These are phyloP conservation scores for Bothrops jararaca DNA, from an alignment of 2,113 vertebrate genomes.

Conservation along the genomic window DNA sequence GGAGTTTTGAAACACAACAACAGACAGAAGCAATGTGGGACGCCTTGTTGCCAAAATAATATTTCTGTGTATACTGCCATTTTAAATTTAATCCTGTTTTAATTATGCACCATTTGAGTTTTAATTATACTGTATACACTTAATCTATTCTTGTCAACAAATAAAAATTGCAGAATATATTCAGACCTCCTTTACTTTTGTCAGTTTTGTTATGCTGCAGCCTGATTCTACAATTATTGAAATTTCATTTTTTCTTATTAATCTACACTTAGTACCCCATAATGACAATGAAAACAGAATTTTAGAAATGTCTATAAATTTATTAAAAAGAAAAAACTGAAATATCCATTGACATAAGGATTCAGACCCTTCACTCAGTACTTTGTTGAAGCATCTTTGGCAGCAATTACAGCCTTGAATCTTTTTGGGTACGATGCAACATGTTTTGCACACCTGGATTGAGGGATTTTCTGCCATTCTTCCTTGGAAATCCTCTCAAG, in stretches of 20 bases:
- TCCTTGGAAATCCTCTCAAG: neutral
- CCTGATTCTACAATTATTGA: neutral
- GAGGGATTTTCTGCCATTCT: neutral
- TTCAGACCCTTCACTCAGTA: neutral
- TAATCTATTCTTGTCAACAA: neutral
- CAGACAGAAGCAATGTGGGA: slow-evolving; percentile 89
- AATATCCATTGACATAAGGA: neutral
- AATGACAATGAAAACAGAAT: neutral
- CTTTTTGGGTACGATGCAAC: neutral
- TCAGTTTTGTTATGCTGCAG: neutral
- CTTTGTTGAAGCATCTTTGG: neutral
- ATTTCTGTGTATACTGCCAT: neutral
- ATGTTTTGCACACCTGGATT: neutral
- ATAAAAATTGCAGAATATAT: neutral
- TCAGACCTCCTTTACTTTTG: neutral
- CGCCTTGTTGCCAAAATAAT: slow-evolving; percentile 71
- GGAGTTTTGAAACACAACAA: slow-evolving; percentile 67
- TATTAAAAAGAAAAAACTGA: neutral
- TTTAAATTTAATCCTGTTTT: neutral
- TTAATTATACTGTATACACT: neutral
- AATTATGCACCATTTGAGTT: neutral
- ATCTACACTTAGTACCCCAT: neutral
- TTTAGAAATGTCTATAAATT: neutral
- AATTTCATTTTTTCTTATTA: neutral
- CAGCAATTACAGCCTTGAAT: neutral